phyloP scores from a whole-genome alignment of 2,113 vertebrate species.

The Salvator merianae region DNA sequence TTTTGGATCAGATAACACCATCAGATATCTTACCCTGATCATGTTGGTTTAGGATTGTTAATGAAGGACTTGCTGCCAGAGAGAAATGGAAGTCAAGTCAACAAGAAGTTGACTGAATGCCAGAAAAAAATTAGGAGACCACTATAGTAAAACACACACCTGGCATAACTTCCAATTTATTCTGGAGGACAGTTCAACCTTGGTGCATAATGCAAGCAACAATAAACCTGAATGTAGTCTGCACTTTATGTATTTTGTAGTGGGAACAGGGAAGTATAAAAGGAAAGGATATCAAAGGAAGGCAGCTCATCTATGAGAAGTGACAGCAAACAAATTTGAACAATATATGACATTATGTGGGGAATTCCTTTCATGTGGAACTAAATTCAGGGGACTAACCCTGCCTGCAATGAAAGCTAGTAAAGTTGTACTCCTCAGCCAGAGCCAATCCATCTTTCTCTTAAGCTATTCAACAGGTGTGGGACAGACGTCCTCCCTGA shows the following conservation, averaged over 20 bases:
- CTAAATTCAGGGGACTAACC: not conserved
- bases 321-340: not conserved
- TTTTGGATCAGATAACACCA: not conserved
- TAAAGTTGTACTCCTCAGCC: not conserved
- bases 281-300: not conserved
- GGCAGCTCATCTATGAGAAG: not conserved
- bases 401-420: not conserved
- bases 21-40: not conserved
- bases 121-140: not conserved
- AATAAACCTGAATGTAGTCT: not conserved
- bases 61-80: not conserved
- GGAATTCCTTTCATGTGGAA: not conserved
- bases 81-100: too few relatives aligned
- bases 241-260: not conserved
- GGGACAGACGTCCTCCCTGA: not conserved
- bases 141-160: too few relatives aligned
- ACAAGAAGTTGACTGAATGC: too few relatives aligned
- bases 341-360: not conserved
- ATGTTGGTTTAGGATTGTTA: not conserved
- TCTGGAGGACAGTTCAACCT: not conserved
- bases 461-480: not conserved
- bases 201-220: not conserved
- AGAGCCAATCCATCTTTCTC: not conserved
- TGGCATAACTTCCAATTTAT: too few relatives aligned
- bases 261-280: not conserved